These are phyloP conservation scores for Ptychoptera albimana DNA, from an alignment of 2,888 invertebrate species.

Conservation along the genomic window DNA sequence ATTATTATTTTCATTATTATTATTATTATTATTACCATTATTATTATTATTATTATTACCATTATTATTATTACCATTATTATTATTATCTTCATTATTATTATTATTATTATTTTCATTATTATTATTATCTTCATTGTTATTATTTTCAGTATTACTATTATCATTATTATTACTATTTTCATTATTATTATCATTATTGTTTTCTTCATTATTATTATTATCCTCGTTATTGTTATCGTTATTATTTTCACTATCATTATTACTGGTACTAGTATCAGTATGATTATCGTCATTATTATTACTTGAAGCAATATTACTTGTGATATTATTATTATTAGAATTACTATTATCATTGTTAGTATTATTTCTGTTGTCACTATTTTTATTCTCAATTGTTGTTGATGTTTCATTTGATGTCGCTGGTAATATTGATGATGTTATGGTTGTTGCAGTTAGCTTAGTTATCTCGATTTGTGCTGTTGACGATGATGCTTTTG, in stretches of 20 bases:
- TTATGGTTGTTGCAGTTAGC: slow-evolving; percentile 10
- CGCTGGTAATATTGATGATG: slow-evolving; percentile 21
- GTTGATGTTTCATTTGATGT: slow-evolving; percentile 15
- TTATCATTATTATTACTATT: slow-evolving; percentile 1
- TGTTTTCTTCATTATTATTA: neutral
- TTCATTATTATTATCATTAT: neutral
- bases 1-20: slow-evolving; percentile 7
- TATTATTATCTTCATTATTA: no score
- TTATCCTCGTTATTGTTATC: neutral
- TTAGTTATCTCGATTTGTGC: slow-evolving; percentile 19
- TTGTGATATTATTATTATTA: neutral
- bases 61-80: slow-evolving; percentile 5
- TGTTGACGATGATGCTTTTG: slow-evolving; percentile 16
- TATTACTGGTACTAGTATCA: neutral
- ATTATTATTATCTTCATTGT: neutral
- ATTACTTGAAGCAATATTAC: neutral
- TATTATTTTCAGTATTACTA: slow-evolving; percentile 2
- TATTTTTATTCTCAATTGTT: slow-evolving; percentile 3
- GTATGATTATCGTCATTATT: neutral
- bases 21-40: slow-evolving; percentile 13
- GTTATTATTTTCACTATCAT: neutral
- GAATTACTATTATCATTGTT: neutral
- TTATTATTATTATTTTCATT: neutral
- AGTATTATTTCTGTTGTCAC: slow-evolving; percentile 5
- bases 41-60: slow-evolving; percentile 14